Percentiles rank a stretch among this genome's conserved stretches.
Conservation (phyloP, 2,888 invertebrate species). For the Busseola fusca region DNA sequence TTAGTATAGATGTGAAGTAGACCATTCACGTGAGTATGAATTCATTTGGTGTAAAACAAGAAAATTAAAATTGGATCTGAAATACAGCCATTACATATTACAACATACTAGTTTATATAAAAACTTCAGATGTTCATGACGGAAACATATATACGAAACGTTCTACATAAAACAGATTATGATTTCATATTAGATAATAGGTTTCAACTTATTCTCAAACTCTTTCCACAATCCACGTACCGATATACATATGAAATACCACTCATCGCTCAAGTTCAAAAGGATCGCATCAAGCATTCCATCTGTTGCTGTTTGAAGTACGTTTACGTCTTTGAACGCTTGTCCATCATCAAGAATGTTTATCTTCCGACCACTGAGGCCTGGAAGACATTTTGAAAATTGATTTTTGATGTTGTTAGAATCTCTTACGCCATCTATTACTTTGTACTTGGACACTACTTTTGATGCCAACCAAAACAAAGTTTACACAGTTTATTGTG, state of each 20-base stretch:
- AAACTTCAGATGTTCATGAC: neutral
- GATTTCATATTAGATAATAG: neutral
- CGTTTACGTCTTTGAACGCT: slow-evolving; percentile 28
- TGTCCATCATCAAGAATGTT: slow-evolving; percentile 61
- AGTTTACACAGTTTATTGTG: too few species aligned
- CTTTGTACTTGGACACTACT: neutral
- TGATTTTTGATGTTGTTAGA: slow-evolving; percentile 9
- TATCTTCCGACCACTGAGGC: slow-evolving; percentile 52
- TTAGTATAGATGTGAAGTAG: neutral
- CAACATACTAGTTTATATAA: neutral
- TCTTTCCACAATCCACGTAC: slow-evolving; percentile 16
- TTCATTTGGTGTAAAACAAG: neutral
- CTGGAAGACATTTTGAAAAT: slow-evolving; percentile 48
- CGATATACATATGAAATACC: slow-evolving; percentile 37
- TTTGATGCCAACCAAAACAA: too few species aligned
- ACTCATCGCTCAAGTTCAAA: slow-evolving; percentile 47
- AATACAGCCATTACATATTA: neutral
- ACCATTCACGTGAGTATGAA: neutral
- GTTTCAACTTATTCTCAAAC: neutral
- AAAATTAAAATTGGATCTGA: too few species aligned
- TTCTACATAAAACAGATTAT: neutral
- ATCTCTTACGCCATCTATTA: neutral
- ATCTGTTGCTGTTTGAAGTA: slow-evolving; percentile 52
- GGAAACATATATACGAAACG: neutral
- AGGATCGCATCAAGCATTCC: slow-evolving; percentile 42